Conservation (phyloP, 2,888 invertebrate genomes). For the Coelopa pilipes region DNA sequence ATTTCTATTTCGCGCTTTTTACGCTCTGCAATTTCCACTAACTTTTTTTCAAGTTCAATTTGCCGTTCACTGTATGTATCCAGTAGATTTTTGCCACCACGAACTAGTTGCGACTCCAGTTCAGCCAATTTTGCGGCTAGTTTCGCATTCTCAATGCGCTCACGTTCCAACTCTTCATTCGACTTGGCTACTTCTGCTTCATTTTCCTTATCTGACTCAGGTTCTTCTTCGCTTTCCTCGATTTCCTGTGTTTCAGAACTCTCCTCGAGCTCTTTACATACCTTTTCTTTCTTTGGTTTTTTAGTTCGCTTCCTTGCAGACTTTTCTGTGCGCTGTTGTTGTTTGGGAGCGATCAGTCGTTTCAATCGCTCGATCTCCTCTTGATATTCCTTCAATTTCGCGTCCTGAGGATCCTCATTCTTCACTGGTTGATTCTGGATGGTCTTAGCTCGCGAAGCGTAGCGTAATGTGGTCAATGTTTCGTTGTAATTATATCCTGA, state of each 20-base stretch:
- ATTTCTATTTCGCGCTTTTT: conserved; percentile 80
- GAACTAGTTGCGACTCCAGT: conserved; percentile 93
- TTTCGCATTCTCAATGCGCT: conserved; percentile 78
- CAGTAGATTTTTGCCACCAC: conserved; percentile 93
- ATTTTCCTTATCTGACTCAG: conserved; percentile 63
- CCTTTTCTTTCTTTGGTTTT: conserved; percentile 58
- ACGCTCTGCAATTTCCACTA: conserved; percentile 89
- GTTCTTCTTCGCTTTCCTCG: conserved; percentile 63
- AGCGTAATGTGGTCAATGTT: conserved; percentile 93
- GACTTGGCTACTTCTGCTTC: conserved; percentile 62
- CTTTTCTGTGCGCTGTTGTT: conserved; percentile 60
- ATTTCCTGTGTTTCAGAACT: conserved; percentile 39
- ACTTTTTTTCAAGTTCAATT: conserved; percentile 84
- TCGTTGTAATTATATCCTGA: conserved; percentile 98
- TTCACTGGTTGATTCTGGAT: conserved; percentile 98
- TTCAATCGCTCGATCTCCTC: conserved; percentile 87
- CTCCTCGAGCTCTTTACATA: conserved; percentile 50
- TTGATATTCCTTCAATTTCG: conserved; percentile 93
- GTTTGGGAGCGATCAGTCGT: conserved; percentile 65
- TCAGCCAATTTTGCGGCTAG: conserved; percentile 82
- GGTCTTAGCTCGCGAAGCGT: conserved; percentile 97
- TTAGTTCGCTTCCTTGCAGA: conserved; percentile 51
- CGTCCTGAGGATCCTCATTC: conserved; percentile 99
- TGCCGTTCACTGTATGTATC: conserved; percentile 97
- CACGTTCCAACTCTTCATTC: conserved; percentile 71